Evolutionary conservation across 2,113 vertebrate genomes (phyloP), one percentile per base, ranked within the genome.

Genomic region (Camelus dromedarius): DNA sequence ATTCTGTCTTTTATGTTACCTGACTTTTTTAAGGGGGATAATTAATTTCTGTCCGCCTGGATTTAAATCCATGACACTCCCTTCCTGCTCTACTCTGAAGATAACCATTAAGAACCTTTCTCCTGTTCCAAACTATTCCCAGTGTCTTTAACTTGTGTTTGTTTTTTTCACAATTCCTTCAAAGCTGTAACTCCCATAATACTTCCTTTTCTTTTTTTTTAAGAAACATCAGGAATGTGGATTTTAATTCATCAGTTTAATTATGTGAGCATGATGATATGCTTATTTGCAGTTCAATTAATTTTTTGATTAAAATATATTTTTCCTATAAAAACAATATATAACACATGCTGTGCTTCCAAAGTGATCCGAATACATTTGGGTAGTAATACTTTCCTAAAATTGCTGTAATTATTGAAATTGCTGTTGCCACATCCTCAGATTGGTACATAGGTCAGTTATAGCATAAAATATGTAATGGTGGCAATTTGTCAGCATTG

Each of bases 281-380:
- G 42, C 88, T 80, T 79, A 77, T 15, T n/a, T 54, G 52, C 73
- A 76, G 50, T 81, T 84, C 79, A 90, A 48, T 96, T 96, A 76
- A 89, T 97, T 96, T 96, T 95, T 96, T 80, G 6, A 81, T 95
- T 67, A 96, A 89, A 93, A 94, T 77, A 30, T 81, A 32, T 96
- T 97, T 97, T 92, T 82, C 58, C 46, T 38, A 52, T 72, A 28
- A 92, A 97, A 89, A n/a, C 70, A 73, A 30, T 73, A 90, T 92
- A 46, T 54, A 75, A 87, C 81, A 67, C 67, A 62, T 11, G 11
- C 32, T 52, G 35, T 86, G 69, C 79, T 93, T 91, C 66, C 46
- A n/a, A 50, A 93, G 35, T 66, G 16, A 72, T 94, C 54, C 62
- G n/a, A 91, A 56, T 52, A 52, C 48, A 72, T 80, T 85, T 87